A percentile compares a stretch with the other conserved stretches of the same genome.
phyloP scores from a whole-genome alignment of 2,888 invertebrate species.

The Pteria penguin region DNA sequence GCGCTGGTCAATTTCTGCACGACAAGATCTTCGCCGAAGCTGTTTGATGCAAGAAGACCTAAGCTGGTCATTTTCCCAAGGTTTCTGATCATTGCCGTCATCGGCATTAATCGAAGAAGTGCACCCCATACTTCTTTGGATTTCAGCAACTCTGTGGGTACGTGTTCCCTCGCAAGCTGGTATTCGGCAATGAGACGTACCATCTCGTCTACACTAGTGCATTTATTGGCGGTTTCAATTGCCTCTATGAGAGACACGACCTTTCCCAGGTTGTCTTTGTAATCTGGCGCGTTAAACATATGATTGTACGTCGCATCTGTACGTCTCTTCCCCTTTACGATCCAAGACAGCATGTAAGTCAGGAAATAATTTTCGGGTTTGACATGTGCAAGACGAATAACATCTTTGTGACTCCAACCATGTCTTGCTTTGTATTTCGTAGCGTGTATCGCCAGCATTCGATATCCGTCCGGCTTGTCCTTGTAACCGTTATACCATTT shows the following conservation, averaged over 20 bases:
- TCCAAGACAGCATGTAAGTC: conserved; percentile 56
- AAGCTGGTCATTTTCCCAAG: conserved; percentile 67
- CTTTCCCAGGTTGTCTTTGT: conserved; percentile 17
- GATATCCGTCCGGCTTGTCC: conserved; percentile 21
- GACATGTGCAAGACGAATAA: conserved; percentile 81
- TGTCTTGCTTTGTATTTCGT: conserved; percentile 84
- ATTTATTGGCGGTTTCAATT: conserved; percentile 67
- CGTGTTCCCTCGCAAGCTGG: conserved; percentile 85
- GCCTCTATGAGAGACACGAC: conserved; percentile 68
- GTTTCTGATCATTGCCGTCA: conserved; percentile 80
- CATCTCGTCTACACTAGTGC: conserved; percentile 58
- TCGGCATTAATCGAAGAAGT: conserved; percentile 77
- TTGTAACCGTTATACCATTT: conserved; percentile 83
- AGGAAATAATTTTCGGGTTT: conserved; percentile 54
- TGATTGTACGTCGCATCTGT: conserved; percentile 41
- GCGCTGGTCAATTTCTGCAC: conserved; percentile 65
- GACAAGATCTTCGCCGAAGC: conserved; percentile 50
- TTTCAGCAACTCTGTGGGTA: conserved; percentile 86
- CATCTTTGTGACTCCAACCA: conserved; percentile 87
- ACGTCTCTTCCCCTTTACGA: conserved; percentile 63
- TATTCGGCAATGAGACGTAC: conserved; percentile 75
- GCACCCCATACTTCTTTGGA: conserved; percentile 83
- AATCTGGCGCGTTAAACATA: neutral
- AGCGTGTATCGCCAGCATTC: conserved; percentile 84
- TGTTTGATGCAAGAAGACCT: conserved; percentile 42